Evolutionary conservation across 2,113 vertebrate genomes (phyloP).

Genomic region (Gadus macrocephalus): DNA sequence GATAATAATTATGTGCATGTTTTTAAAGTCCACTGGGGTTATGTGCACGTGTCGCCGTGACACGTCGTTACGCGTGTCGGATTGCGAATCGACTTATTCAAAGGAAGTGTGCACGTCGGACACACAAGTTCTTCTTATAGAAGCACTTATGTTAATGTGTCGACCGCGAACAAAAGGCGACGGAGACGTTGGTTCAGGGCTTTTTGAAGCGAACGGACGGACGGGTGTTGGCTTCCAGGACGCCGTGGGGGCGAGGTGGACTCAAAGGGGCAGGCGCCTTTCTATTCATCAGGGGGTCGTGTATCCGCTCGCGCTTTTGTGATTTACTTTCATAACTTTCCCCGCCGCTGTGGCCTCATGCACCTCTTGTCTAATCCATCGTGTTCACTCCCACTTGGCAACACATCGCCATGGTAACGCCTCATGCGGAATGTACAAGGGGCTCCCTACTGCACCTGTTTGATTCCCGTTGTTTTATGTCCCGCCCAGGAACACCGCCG

Average conservation of each 20-base stretch:
- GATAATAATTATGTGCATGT: neutral
- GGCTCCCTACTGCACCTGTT: neutral
- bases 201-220: conserved; percentile 41
- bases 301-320: neutral
- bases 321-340: conserved; percentile 47
- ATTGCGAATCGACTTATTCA: too few relatives aligned
- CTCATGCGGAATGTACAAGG: conserved; percentile 40
- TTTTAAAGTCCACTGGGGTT: too few relatives aligned
- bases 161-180: conserved; percentile 8
- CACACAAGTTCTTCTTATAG: neutral
- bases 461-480: too few relatives aligned
- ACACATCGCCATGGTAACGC: conserved; percentile 52
- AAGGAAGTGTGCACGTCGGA: too few relatives aligned
- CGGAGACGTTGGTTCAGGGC: conserved; percentile 12
- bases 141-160: conserved; percentile 23
- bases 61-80: too few relatives aligned
- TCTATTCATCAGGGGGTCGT: neutral
- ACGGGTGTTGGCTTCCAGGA: conserved; percentile 35
- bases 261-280: conserved; percentile 26
- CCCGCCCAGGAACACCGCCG: too few relatives aligned
- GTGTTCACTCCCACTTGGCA: conserved; percentile 48
- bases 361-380: conserved; percentile 35
- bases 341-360: conserved; percentile 12
- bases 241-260: too few relatives aligned
- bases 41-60: too few relatives aligned